Percentiles rank a stretch among this genome's conserved stretches.
These are phyloP conservation scores for Picathartes gymnocephalus DNA, from an alignment of 2,113 vertebrate genomes.

Conservation along the genomic window DNA sequence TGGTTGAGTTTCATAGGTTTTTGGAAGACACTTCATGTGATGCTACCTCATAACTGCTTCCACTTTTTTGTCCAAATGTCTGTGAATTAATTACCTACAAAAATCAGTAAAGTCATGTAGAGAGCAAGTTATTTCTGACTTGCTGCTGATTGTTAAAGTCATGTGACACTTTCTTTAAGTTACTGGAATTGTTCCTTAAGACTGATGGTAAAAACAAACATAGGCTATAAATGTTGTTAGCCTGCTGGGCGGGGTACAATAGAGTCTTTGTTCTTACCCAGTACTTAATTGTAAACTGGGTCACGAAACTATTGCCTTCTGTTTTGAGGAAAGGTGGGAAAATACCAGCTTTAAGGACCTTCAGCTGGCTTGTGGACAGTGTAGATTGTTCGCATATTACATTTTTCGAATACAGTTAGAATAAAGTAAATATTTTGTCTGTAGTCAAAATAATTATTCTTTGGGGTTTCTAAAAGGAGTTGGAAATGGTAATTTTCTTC, in stretches of 20 bases:
- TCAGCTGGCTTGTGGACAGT: not conserved
- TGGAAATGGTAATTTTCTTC: not conserved
- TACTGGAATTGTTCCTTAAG: not conserved
- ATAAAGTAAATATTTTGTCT: not conserved
- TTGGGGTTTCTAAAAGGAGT: not conserved
- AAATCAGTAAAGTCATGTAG: not conserved
- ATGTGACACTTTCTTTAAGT: not conserved
- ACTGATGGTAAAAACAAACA: slow-evolving; percentile 30
- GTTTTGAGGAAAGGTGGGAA: slow-evolving; percentile 18
- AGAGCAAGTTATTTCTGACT: not conserved
- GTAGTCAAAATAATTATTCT: not conserved
- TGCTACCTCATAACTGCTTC: not conserved
- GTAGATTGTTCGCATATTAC: not conserved
- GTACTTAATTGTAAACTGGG: slow-evolving; percentile 32
- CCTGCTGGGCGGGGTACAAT: slow-evolving; percentile 25
- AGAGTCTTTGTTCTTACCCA: slow-evolving; percentile 10
- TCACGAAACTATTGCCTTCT: slow-evolving; percentile 24
- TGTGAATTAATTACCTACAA: not conserved
- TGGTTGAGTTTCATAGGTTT: not conserved
- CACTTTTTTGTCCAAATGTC: not conserved
- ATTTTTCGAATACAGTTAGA: not conserved
- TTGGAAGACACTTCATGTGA: not conserved
- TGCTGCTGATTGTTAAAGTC: not conserved
- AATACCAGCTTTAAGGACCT: not conserved
- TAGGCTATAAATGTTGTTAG: slow-evolving; percentile 8